A percentile compares a stretch with the other conserved stretches of the same genome.
Conservation (phyloP, 2,888 invertebrate species). For the Pseudolycoriella hygida region DNA sequence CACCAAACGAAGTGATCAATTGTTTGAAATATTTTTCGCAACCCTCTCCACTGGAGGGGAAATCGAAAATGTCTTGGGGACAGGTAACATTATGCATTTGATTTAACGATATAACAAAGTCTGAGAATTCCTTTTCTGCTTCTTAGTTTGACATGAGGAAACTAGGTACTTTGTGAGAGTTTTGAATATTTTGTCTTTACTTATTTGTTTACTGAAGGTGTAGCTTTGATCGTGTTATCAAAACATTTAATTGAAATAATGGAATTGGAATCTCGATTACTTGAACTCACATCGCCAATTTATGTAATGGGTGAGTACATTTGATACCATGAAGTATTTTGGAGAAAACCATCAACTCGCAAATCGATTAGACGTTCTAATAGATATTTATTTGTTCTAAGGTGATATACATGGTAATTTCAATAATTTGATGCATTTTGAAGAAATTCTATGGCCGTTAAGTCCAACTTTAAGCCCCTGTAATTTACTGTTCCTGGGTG, state of each 20-base stretch:
- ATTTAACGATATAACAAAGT: no score
- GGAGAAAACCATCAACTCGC: no score
- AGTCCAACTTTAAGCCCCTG: constrained; percentile 46
- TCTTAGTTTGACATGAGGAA: constrained; percentile 20
- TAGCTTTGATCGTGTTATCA: no score
- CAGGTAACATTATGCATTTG: constrained; percentile 3
- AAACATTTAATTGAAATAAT: constrained; percentile 13
- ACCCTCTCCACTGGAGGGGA: constrained; percentile 10
- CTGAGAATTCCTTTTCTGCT: constrained; percentile 3
- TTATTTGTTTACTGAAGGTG: no score
- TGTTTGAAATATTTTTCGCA: constrained; percentile 33
- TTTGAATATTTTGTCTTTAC: constrained; percentile 32
- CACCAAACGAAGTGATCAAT: constrained; percentile 37
- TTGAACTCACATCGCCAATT: constrained; percentile 34
- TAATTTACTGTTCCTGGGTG: constrained; percentile 51
- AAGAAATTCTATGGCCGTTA: constrained; percentile 48
- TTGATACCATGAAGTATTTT: no score
- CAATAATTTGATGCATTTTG: constrained; percentile 46
- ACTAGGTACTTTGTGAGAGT: constrained; percentile 29
- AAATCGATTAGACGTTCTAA: no score
- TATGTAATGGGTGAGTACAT: constrained; percentile 16
- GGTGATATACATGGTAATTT: constrained; percentile 65
- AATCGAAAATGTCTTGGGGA: background rate
- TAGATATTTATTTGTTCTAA: no score
- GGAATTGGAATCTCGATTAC: constrained; percentile 32